These are phyloP conservation scores for Balearica regulorum DNA, from an alignment of 2,797 vertebrate species.

Conservation along the genomic window DNA sequence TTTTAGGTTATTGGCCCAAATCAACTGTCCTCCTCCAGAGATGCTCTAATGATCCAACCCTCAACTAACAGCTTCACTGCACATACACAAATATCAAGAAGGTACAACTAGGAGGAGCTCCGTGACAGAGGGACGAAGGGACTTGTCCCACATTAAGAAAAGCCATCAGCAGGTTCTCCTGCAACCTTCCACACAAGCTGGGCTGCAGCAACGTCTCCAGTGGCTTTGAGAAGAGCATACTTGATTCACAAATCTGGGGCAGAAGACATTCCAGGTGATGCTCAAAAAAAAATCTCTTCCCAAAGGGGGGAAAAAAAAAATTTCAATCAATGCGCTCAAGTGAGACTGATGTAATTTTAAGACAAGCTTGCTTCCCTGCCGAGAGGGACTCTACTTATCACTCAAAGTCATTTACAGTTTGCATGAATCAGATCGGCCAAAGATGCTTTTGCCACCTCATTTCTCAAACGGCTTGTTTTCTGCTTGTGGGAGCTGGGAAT, in stretches of 20 bases:
- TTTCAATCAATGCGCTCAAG: neutral
- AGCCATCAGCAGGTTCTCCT: neutral
- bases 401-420: neutral
- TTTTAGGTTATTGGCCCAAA: neutral
- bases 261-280: neutral
- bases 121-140: neutral
- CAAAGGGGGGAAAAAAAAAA: neutral
- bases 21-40: neutral
- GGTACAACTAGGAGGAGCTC: rapidly evolving
- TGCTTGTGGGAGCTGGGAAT: neutral
- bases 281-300: neutral
- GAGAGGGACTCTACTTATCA: neutral
- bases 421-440: neutral
- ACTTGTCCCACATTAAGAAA: neutral
- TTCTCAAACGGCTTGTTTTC: neutral
- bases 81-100: neutral
- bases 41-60: neutral
- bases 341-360: neutral
- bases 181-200: neutral
- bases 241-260: neutral
- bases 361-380: neutral
- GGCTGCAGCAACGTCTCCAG: neutral
- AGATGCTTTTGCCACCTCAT: neutral
- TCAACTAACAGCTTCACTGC: neutral
- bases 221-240: neutral